Base-by-base conservation (phyloP, 2,888 invertebrate species). In the Taphrorychus bicolor region DNA sequence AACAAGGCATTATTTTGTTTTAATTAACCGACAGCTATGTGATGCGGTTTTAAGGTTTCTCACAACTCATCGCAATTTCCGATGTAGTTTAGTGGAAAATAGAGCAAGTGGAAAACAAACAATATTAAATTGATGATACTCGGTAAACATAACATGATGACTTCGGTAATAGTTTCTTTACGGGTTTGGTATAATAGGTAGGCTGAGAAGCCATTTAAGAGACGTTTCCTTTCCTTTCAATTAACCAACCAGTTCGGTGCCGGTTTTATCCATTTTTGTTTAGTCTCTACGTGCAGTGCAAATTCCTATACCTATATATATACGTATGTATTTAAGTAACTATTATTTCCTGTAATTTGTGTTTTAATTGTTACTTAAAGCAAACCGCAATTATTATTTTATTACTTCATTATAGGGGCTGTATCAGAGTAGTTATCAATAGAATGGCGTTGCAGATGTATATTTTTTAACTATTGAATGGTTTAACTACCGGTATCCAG, bases 1-100 rank as follows among this genome's bases (percentile, higher is more conserved):
- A 58, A 62, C 62, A 67, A 16, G 22, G 45, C 59, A 58, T 67
- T 67, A 67, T 67, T 67, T 67, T 67, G 67, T 62, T 62, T 67
- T 67, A 67, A 67, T 63, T 63, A 67, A 11, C 45, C 19, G 41
- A 52, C 52, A 57, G 19, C 54, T 60, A 61, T 57, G 60, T 56
- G 61, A 66, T 66, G 23, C 51, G 18, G 51, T 52, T 51, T 59
- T 59, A 19, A 32, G 45, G 45, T 45, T 45, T 56, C 45, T 45
- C 45, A 45, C 16, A 17, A 45, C 32, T 32, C 32, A 32, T 32
- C 32, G 32, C 32, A 32, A 32, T 32, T 32, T 32, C 32, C 32
- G 32, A 32, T 32, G 32, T 32, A 9, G 32, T 32, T 32, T 32
- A 32, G 32, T 32, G 32, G 3, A 32, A 32, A 32, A 32, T 32